Percentiles rank a stretch among this genome's conserved stretches.
Conservation (phyloP, 2,797 vertebrate species). For the Oreortyx pictus region DNA sequence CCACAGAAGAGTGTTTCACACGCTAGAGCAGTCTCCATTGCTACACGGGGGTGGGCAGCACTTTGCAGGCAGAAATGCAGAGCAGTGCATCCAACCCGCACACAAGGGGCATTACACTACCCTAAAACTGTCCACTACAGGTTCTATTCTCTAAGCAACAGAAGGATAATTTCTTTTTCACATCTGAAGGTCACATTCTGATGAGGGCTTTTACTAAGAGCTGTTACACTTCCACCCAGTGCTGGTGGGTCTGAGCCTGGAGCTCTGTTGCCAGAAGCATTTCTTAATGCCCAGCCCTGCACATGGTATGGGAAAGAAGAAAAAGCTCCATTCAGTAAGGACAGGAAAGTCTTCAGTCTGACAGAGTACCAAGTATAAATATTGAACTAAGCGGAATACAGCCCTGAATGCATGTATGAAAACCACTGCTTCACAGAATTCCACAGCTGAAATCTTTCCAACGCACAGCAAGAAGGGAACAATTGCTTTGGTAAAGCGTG, state of each 20-base stretch:
- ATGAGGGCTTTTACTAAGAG: not conserved
- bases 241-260: not conserved
- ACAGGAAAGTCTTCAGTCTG: not conserved
- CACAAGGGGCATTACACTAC: not conserved
- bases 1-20: not conserved
- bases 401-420: not conserved
- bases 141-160: not conserved
- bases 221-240: fast-evolving
- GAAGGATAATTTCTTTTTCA: not conserved
- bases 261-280: not conserved
- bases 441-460: not conserved
- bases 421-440: not conserved
- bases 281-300: not conserved
- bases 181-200: not conserved
- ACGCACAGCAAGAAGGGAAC: not conserved
- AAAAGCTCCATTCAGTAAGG: not conserved
- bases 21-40: not conserved
- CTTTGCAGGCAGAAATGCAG: not conserved
- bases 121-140: not conserved
- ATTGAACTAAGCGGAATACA: not conserved
- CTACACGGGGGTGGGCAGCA: not conserved
- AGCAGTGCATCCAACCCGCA: not conserved
- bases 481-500: conserved; percentile 21
- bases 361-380: not conserved
- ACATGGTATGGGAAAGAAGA: not conserved